A percentile compares a stretch with the other conserved stretches of the same genome.
Evolutionary conservation across 2,113 vertebrate species (phyloP).

Genomic region (Cololabis saira): DNA sequence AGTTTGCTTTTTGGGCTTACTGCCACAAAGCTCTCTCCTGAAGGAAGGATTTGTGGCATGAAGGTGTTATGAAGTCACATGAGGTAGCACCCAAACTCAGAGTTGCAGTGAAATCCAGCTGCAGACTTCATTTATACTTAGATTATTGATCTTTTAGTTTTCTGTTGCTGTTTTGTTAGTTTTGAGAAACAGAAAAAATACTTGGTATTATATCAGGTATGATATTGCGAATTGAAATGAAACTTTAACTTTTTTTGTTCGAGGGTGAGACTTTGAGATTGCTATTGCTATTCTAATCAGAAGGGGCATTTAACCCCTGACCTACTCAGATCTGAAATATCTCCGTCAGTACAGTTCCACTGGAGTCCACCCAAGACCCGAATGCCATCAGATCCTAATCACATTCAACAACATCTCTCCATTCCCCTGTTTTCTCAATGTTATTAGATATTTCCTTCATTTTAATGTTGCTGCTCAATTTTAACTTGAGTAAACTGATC

Average conservation of each 20-base stretch:
- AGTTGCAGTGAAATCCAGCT: too few species aligned
- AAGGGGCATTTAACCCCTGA: conserved; percentile 44
- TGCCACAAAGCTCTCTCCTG: too few species aligned
- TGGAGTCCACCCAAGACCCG: conserved; percentile 50
- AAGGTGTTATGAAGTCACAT: too few species aligned
- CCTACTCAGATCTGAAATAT: conserved; percentile 48
- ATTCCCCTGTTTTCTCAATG: conserved; percentile 39
- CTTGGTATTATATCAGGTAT: too few species aligned
- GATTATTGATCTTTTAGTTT: too few species aligned
- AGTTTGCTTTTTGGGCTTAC: too few species aligned
- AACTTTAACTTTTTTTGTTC: conserved; percentile 57
- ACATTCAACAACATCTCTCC: conserved; percentile 55
- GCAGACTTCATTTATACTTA: too few species aligned
- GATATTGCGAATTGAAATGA: conserved; percentile 23
- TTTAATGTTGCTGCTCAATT: conserved; percentile 28
- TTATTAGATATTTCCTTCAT: conserved; percentile 68
- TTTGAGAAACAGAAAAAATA: too few species aligned
- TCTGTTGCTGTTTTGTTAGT: too few species aligned
- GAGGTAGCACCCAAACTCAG: too few species aligned
- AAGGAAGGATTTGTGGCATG: too few species aligned
- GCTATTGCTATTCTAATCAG: conserved; percentile 67
- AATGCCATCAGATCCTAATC: conserved; percentile 59
- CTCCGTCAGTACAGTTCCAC: conserved; percentile 33
- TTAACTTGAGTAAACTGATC: conserved; percentile 54
- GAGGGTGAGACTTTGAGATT: conserved; percentile 46